Evolutionary conservation across 1,140 invertebrate genomes (phyloP).

Genomic region (Contarinia nasturtii): DNA sequence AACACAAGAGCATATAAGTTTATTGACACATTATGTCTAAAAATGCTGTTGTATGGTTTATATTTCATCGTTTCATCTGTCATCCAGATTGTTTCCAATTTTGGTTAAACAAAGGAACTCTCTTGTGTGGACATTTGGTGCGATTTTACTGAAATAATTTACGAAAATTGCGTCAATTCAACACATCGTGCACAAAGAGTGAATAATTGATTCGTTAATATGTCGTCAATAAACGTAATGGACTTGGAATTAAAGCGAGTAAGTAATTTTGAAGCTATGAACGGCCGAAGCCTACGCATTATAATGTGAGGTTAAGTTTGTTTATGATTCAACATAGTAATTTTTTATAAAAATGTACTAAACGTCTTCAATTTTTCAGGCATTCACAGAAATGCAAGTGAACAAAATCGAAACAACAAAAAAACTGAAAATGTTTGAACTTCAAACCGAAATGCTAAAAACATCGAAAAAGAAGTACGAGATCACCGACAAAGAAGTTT

Average conservation of each 20-base stretch:
- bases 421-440: slow-evolving; percentile 22
- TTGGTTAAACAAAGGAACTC: no score
- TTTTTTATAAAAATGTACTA: no score
- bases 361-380: slow-evolving; percentile 5
- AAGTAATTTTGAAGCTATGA: neutral
- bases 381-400: slow-evolving; percentile 23
- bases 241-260: slow-evolving; percentile 23
- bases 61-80: no score
- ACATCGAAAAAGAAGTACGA: slow-evolving; percentile 21
- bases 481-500: slow-evolving; percentile 17
- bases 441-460: slow-evolving; percentile 21
- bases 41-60: no score
- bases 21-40: no score
- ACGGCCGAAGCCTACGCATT: neutral
- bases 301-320: neutral
- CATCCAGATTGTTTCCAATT: no score
- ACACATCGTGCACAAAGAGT: no score
- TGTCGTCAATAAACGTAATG: slow-evolving; percentile 16
- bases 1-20: no score
- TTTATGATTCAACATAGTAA: no score
- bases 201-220: neutral
- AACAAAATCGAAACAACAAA: slow-evolving; percentile 23
- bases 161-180: no score
- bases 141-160: no score
- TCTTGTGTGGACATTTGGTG: no score